Evolutionary conservation across 2,113 vertebrate species (phyloP).

Genomic region (Salvelinus alpinus): DNA sequence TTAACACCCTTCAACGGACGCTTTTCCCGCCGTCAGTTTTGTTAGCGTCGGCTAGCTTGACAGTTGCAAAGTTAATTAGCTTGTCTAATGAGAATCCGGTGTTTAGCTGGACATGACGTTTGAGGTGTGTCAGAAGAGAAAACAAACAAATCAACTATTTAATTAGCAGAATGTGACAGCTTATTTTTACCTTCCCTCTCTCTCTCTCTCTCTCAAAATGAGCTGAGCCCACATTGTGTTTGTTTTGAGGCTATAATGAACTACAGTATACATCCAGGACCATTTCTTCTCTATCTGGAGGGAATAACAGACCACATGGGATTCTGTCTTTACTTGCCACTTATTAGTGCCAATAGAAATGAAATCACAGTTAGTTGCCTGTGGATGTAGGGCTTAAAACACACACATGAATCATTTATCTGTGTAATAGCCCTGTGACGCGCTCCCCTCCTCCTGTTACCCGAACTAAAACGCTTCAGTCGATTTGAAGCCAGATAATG

Average conservation of each 20-base stretch:
- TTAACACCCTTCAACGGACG: conserved; percentile 61
- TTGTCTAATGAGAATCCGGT: conserved; percentile 59
- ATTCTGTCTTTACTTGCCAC: conserved; percentile 39
- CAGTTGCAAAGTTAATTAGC: conserved; percentile 74
- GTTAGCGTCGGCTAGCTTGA: conserved; percentile 63
- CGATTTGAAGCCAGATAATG: conserved; percentile 58
- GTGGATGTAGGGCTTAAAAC: conserved; percentile 24
- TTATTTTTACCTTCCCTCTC: conserved; percentile 22
- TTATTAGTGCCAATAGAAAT: conserved; percentile 47
- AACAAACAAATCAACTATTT: conserved; percentile 72
- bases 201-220: conserved; percentile 8
- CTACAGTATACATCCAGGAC: conserved; percentile 17
- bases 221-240: conserved; percentile 32
- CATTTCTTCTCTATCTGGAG: conserved; percentile 15
- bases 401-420: conserved; percentile 60
- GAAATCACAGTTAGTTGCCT: conserved; percentile 30
- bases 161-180: conserved; percentile 69
- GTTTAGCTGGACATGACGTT: conserved; percentile 68
- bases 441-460: conserved; percentile 27
- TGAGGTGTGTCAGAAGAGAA: conserved; percentile 59
- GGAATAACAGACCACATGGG: conserved; percentile 22
- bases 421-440: conserved; percentile 41
- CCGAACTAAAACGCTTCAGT: conserved; percentile 31
- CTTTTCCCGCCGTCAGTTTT: conserved; percentile 52
- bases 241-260: conserved; percentile 46